Evolutionary conservation across 2,113 vertebrate genomes (phyloP).

Genomic region (Phycodurus eques): DNA sequence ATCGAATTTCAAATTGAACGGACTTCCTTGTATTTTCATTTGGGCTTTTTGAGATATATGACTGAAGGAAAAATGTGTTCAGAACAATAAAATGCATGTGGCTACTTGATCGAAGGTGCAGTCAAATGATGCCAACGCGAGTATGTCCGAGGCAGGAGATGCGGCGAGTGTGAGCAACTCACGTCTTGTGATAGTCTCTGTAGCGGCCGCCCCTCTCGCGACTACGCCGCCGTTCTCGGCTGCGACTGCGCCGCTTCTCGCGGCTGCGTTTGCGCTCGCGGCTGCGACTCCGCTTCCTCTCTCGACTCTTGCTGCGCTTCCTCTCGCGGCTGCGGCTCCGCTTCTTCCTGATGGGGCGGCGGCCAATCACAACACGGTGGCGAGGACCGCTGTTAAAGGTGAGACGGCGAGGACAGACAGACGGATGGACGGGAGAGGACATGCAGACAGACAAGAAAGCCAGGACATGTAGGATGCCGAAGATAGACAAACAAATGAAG

Average conservation of each 20-base stretch:
- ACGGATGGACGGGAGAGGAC: background rate
- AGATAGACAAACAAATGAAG: background rate
- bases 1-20: too few species aligned
- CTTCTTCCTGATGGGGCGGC: conserved; percentile 79
- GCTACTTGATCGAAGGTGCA: too few species aligned
- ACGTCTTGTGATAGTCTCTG: conserved; percentile 71
- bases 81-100: too few species aligned
- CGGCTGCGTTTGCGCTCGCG: conserved; percentile 85
- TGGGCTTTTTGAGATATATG: too few species aligned
- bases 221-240: conserved; percentile 80
- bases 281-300: conserved; percentile 83
- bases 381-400: background rate
- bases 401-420: background rate
- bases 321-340: conserved; percentile 89
- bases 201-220: conserved; percentile 87
- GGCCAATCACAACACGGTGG: conserved; percentile 19
- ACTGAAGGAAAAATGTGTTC: too few species aligned
- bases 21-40: too few species aligned
- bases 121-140: too few species aligned
- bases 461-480: background rate
- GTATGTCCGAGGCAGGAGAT: too few species aligned
- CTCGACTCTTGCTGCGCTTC: conserved; percentile 85
- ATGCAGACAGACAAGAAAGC: background rate
- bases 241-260: conserved; percentile 47
- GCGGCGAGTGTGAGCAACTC: conserved; percentile 48